Conservation (phyloP, 2,113 vertebrate species). For the Poicephalus meyeri region DNA sequence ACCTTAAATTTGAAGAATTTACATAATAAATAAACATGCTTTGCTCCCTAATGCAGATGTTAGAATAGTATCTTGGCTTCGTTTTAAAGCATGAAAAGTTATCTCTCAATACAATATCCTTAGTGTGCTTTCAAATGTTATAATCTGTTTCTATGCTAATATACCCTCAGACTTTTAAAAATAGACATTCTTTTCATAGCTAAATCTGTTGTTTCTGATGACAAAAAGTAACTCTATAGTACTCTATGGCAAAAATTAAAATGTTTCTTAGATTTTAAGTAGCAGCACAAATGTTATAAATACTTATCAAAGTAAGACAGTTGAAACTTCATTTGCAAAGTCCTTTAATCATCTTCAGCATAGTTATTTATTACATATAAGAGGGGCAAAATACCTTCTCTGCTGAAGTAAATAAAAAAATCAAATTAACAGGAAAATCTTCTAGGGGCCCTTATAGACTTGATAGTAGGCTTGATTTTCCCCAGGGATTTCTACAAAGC, state of each 20-base stretch:
- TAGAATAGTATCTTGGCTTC: not conserved
- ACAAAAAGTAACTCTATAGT: not conserved
- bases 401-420: not conserved
- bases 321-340: not conserved
- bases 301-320: not conserved
- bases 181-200: not conserved
- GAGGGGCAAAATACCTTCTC: not conserved
- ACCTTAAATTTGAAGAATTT: not conserved
- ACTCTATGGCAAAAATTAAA: not conserved
- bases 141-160: not conserved
- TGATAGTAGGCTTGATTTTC: not conserved
- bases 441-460: not conserved
- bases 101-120: not conserved
- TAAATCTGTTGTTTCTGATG: not conserved
- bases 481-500: not conserved
- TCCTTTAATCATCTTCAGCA: not conserved
- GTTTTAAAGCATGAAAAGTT: not conserved
- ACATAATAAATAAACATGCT: not conserved
- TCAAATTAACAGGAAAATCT: not conserved
- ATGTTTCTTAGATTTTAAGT: not conserved
- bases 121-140: not conserved
- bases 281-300: not conserved
- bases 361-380: not conserved
- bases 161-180: not conserved
- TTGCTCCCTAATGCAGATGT: not conserved